Conservation (phyloP, 2,113 vertebrate species). For the Oreochromis tanganicae region DNA sequence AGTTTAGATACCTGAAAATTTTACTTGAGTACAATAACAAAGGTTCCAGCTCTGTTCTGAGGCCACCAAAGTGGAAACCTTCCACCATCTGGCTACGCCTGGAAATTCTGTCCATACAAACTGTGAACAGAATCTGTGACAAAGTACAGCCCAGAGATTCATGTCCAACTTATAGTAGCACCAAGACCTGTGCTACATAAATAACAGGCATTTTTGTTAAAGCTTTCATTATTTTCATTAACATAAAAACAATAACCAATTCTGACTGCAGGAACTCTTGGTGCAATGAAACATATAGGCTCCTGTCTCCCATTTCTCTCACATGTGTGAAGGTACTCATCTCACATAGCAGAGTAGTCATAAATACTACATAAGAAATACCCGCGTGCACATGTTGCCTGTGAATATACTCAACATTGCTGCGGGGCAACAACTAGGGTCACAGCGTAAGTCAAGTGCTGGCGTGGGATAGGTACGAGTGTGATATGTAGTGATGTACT, state of each 20-base stretch:
- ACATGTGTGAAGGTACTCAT: neutral
- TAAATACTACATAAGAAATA: slow-evolving; percentile 29
- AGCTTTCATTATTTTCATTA: neutral
- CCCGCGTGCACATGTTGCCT: neutral
- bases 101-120: neutral
- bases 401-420: slow-evolving; percentile 22
- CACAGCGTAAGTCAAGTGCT: neutral
- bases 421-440: neutral
- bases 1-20: neutral
- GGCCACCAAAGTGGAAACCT: neutral
- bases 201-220: neutral
- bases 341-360: neutral
- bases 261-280: neutral
- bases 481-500: neutral
- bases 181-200: neutral
- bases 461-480: neutral
- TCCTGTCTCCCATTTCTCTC: neutral
- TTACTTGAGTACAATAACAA: neutral
- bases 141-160: neutral
- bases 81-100: neutral
- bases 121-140: neutral
- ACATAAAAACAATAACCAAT: neutral
- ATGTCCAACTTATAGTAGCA: neutral
- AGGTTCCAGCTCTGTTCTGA: neutral
- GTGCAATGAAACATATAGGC: neutral